Evolutionary conservation across 2,113 vertebrate species (phyloP).

Genomic region (Xenotilapia caudafasciata): DNA sequence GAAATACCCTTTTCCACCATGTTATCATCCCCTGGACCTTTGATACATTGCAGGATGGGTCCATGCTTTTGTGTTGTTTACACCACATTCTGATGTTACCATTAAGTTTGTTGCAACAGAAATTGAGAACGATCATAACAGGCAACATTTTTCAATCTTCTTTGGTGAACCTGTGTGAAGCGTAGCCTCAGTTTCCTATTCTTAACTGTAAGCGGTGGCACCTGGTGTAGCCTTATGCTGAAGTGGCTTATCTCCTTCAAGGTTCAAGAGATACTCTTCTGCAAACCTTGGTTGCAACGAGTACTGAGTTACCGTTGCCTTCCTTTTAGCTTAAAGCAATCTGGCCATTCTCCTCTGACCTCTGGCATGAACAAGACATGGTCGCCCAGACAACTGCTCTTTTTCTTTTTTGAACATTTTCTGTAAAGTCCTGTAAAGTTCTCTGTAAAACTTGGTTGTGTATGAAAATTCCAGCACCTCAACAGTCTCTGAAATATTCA

Average conservation of each 20-base stretch:
- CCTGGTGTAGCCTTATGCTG: not conserved
- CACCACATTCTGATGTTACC: not conserved
- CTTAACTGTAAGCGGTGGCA: not conserved
- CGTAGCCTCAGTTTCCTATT: not conserved
- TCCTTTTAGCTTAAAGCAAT: not conserved
- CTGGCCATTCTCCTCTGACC: not conserved
- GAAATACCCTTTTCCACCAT: not conserved
- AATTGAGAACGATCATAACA: not conserved
- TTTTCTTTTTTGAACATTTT: not conserved
- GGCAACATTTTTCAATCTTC: not conserved
- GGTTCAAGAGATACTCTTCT: not conserved
- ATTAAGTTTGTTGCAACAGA: not conserved
- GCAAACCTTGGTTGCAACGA: not conserved
- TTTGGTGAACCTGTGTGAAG: not conserved
- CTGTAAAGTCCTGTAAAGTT: not conserved
- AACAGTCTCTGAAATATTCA: not conserved
- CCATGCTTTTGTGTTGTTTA: not conserved
- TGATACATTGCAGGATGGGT: not conserved
- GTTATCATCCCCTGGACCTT: not conserved
- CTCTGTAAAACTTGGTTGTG: not conserved
- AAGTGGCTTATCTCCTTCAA: not conserved
- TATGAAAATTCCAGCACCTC: not conserved
- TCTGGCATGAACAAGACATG: not conserved
- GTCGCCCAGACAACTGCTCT: not conserved
- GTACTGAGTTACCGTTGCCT: not conserved